Evolutionary conservation across 2,888 invertebrate species (phyloP), one percentile per base, ranked within the genome.

Genomic region (Maniola hyperantus): DNA sequence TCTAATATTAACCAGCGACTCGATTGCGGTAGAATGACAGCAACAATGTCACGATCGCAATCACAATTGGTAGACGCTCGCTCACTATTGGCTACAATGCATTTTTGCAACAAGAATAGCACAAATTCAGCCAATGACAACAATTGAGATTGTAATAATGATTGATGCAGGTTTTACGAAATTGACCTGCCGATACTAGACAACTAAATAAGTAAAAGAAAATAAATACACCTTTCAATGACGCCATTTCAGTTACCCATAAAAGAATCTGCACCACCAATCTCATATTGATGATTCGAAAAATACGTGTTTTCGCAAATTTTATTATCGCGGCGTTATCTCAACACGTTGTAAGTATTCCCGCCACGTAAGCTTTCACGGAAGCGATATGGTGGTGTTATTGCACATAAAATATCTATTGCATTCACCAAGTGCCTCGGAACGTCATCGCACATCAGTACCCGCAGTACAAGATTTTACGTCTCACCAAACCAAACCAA

Each of bases 361-460:
- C 39, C 13, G 44, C 58, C 58, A 44, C 58, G 58, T 58, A 44
- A 18, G 44, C 20, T 57, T 57, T 57, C 34, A 58, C 46, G 59
- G n/a, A 42, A 13, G 13, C 59, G 46, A 59, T 46, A 46, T 46
- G 46, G 58, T 44, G 58, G 18, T 20, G 58, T 58, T 59, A 46
- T 46, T 33, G 59, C 59, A 34, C 59, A 59, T 59, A 46, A 59
- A 59, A 59, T 34, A 46, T 46, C 59, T 48, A 48, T 48, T 59
- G 59, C 59, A 59, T 15, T n/a, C 33, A 46, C 46, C 59, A 33
- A 46, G 33, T 46, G 34, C 13, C 46, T 2, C 33, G 5, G 7
- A 18, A 13, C 39, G 57, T 20, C 42, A 13, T 13, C 39, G 39
- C 57, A 57, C 57, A 20, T 42, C 13, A 11, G 4, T 20, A 2